Conservation (phyloP, 1,140 invertebrate genomes). For the Cyclina sinensis region DNA sequence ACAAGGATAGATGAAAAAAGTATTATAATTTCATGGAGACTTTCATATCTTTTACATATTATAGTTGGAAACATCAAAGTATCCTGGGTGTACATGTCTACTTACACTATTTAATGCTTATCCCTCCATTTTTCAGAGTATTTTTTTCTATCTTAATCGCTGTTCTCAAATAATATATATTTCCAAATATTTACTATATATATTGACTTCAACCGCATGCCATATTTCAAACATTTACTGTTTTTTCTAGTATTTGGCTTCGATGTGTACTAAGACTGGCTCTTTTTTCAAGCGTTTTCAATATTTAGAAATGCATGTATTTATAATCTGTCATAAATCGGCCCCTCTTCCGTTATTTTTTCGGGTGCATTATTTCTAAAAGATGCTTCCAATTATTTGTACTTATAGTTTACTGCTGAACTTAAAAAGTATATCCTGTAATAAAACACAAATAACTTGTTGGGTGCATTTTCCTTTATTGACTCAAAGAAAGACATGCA, state of each 20-base stretch:
- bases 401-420: not conserved
- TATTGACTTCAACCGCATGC: conserved; percentile 1
- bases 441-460: conserved; percentile 26
- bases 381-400: conserved; percentile 18
- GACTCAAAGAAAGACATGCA: not conserved
- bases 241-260: not conserved
- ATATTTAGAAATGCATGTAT: conserved; percentile 6
- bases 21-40: too few species aligned
- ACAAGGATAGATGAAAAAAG: too few species aligned
- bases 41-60: too few species aligned
- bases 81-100: not conserved
- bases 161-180: conserved; percentile 15
- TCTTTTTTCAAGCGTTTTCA: not conserved
- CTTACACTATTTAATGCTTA: conserved; percentile 11
- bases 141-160: conserved; percentile 12
- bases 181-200: not conserved
- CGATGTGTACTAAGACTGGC: conserved; percentile 6
- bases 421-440: not conserved
- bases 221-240: not conserved
- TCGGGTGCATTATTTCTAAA: conserved; percentile 9
- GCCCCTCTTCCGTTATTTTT: conserved; percentile 20
- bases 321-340: conserved; percentile 32
- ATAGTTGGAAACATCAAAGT: too few species aligned
- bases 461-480: conserved; percentile 41
- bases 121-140: not conserved